Base-by-base conservation (phyloP, 1,140 invertebrate species). In the Pollicipes pollicipes region DNA sequence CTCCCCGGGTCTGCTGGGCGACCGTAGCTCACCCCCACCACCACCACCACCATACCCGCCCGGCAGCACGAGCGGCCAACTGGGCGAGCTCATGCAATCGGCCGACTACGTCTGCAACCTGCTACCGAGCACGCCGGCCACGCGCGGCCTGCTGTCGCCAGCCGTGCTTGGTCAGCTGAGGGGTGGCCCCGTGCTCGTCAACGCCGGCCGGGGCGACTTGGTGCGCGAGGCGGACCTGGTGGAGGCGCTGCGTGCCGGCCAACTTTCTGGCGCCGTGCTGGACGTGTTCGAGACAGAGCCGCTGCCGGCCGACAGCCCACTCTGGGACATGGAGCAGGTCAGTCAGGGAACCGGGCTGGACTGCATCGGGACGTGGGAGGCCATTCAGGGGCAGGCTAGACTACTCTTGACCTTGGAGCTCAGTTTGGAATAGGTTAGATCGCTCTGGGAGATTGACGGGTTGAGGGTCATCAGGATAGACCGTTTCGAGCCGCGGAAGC, bases 251-350 rank as follows among this genome's bases (percentile, higher is more conserved):
- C 77, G 83, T 73, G 78, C 81, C 72, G 78, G 80, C 16, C 85
- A 83, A 83, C 77, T 87, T 45, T 79, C 80, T 1, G 82, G 78
- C 64, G 85, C 84, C 63, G 81, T 86, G 74, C 76, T 86, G 30
- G 85, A 86, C 78, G 85, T 86, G 58, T 85, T 84, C 78, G 76
- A 80, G 68, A 74, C 75, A 69, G 85, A 87, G 77, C 85, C 85
- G 32, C 76, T 87, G 64, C 77, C 81, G 27, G 30, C 75, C 31
- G 73, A 76, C 1, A 85, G 81, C 77, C 76, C 77, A 66, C 76
- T 86, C 35, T 86, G 85, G 85, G 76, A 69, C 80, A 82, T 30
- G 77, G 83, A 75, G 81, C 80, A 74, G 76, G 26, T 71, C 71
- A n/a, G 21, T 70, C 68, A 68, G 21, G 66, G 67, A 8, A 70